A percentile compares a stretch with the other conserved stretches of the same genome.
These are phyloP conservation scores for Rhagophthalmus giganteus DNA, from an alignment of 2,888 invertebrate species.

Conservation along the genomic window DNA sequence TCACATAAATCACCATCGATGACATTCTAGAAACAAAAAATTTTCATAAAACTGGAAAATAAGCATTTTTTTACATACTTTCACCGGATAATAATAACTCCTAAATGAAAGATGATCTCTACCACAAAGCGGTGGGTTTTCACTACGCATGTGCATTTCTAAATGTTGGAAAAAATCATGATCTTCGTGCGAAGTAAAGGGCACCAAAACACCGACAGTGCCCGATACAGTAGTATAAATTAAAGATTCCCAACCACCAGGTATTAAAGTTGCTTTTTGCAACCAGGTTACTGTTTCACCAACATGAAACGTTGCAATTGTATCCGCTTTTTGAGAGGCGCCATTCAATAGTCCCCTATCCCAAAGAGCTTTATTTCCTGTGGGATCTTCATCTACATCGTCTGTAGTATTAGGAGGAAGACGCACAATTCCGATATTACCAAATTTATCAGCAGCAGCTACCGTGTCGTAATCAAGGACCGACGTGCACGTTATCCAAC, in stretches of 20 bases:
- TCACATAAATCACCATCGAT: slow-evolving; percentile 99
- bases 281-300: slow-evolving; percentile 96
- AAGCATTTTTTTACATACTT: no score
- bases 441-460: slow-evolving; percentile 97
- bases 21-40: slow-evolving; percentile 82
- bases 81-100: slow-evolving; percentile 96
- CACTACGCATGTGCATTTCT: slow-evolving; percentile 99
- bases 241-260: slow-evolving; percentile 95
- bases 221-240: slow-evolving; percentile 96
- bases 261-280: slow-evolving; percentile 93
- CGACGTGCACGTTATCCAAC: slow-evolving; percentile 92
- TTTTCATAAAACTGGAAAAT: no score
- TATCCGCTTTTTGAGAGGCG: slow-evolving; percentile 96
- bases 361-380: slow-evolving; percentile 97
- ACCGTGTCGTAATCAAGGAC: slow-evolving; percentile 96
- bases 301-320: slow-evolving; percentile 90
- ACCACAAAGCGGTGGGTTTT: slow-evolving; percentile 94
- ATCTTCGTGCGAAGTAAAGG: slow-evolving; percentile 95
- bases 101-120: slow-evolving; percentile 96
- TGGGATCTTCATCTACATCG: slow-evolving; percentile 99
- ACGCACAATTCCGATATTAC: slow-evolving; percentile 89
- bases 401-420: slow-evolving; percentile 90
- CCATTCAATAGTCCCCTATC: slow-evolving; percentile 87
- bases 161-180: slow-evolving; percentile 99
- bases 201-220: slow-evolving; percentile 88